A percentile compares a stretch with the other conserved stretches of the same genome.
Conservation (phyloP, 1,140 invertebrate species). For the Heliconius melpomene region DNA sequence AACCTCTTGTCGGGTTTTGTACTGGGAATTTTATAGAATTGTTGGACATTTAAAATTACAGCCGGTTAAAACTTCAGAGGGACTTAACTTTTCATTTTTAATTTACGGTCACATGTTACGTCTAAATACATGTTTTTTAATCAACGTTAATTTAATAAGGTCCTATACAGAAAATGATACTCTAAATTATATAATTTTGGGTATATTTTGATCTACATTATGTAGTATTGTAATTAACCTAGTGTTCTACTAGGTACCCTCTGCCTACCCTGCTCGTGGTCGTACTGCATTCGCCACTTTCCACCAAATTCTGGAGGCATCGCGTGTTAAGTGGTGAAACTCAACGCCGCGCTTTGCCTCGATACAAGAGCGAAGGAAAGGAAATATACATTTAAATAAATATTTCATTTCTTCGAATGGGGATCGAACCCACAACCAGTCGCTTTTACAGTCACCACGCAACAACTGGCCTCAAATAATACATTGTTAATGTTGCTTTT, state of each 20-base stretch:
- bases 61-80: constrained; percentile 25
- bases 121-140: not conserved
- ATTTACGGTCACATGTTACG: not conserved
- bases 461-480: not conserved
- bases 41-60: constrained; percentile 50
- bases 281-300: no score
- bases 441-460: no score
- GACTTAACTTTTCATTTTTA: constrained; percentile 34
- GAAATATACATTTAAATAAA: no score
- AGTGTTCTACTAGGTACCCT: no score
- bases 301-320: no score
- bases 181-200: not conserved
- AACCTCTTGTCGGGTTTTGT: constrained; percentile 60
- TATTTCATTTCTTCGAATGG: no score
- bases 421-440: no score
- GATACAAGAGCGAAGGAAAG: no score
- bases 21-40: constrained; percentile 52
- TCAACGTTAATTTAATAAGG: not conserved
- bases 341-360: no score
- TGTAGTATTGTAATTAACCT: not conserved
- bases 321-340: no score
- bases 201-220: not conserved
- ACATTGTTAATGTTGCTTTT: not conserved
- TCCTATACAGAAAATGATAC: not conserved
- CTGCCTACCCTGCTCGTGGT: no score